These are phyloP conservation scores for Cephalopachus bancanus DNA, from an alignment of 2,797 vertebrate genomes.

Conservation along the genomic window DNA sequence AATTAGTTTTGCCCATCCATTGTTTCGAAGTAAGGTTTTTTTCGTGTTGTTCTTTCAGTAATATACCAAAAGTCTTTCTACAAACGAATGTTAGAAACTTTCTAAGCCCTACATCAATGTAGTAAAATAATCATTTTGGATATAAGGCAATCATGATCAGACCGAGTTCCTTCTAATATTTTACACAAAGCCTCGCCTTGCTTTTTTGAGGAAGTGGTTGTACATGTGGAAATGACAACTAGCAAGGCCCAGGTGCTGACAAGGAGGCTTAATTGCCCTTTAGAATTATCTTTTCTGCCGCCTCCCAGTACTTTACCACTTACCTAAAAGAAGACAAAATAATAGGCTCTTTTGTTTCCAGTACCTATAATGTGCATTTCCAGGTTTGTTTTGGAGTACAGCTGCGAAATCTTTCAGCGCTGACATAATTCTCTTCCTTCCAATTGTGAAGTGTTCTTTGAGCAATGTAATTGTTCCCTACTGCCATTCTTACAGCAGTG, in stretches of 20 bases:
- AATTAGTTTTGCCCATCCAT: neutral
- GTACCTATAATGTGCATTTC: constrained; percentile 73
- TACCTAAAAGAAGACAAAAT: constrained; percentile 80
- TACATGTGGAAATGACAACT: constrained; percentile 60
- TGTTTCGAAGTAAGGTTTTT: constrained; percentile 35
- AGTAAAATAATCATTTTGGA: neutral
- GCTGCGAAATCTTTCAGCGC: constrained; percentile 75
- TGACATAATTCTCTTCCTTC: constrained; percentile 80
- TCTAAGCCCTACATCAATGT: neutral
- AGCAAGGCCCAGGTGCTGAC: constrained; percentile 60
- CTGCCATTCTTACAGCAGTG: constrained; percentile 17
- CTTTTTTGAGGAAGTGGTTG: neutral
- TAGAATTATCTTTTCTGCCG: constrained; percentile 70
- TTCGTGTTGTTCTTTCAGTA: neutral
- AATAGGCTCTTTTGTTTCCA: constrained; percentile 80
- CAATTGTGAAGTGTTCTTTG: constrained; percentile 75
- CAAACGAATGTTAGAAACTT: neutral
- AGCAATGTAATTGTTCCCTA: constrained; percentile 74
- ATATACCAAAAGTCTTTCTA: neutral
- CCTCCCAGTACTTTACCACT: constrained; percentile 78
- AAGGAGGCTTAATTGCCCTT: constrained; percentile 67
- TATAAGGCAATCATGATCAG: neutral
- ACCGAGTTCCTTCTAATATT: neutral
- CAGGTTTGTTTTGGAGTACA: constrained; percentile 81
- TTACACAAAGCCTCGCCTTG: neutral